Evolutionary conservation across 2,888 invertebrate species (phyloP).

Genomic region (Eristalis arbustorum): DNA sequence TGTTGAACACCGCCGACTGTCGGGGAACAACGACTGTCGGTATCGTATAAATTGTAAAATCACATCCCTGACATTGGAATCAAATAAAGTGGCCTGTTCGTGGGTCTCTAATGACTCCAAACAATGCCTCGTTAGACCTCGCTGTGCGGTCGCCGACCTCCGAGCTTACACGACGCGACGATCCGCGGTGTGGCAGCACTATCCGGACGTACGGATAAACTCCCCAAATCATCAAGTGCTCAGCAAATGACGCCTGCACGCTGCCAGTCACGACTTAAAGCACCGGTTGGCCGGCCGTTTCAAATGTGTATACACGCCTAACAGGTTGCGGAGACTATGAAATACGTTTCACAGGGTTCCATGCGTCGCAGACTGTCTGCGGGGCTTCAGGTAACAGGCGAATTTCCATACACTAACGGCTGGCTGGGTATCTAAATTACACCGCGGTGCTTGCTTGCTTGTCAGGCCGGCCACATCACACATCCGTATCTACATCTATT

Average conservation of each 20-base stretch:
- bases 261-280: background rate
- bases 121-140: background rate
- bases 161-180: background rate
- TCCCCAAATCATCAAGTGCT: background rate
- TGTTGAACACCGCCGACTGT: conserved; percentile 38
- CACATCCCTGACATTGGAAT: background rate
- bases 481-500: background rate
- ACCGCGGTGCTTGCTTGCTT: too few relatives aligned
- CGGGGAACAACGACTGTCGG: background rate
- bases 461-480: too few relatives aligned
- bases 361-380: conserved; percentile 3
- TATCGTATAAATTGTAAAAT: background rate
- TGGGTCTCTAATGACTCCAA: background rate
- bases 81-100: background rate
- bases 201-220: background rate
- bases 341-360: conserved; percentile 41
- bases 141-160: background rate
- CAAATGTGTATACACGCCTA: background rate
- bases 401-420: background rate
- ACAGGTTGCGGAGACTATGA: conserved; percentile 42
- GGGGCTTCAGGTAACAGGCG: background rate
- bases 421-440: background rate
- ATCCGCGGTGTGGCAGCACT: background rate
- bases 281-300: background rate
- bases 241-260: background rate